Base-by-base conservation (phyloP, 2,888 invertebrate species). In the Eupelmus urozonus region DNA sequence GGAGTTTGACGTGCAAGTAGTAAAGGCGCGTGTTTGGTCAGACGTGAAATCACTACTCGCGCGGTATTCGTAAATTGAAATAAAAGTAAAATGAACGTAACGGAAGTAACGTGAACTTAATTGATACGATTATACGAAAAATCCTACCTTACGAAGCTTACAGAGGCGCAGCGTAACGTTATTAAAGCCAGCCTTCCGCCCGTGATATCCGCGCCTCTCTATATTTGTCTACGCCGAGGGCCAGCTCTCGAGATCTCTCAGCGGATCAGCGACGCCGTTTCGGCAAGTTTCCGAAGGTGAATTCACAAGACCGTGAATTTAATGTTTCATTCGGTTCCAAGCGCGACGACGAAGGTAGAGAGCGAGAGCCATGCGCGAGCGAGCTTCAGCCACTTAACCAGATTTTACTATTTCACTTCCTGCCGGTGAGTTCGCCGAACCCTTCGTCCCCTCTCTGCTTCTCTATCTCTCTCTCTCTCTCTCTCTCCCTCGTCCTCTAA, bases 391-490 rank as follows among this genome's bases (percentile, higher is more conserved):
- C 69, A 77, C 70, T 81, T 79, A 74, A 79, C 70, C 70, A 77
- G 75, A 62, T 80, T 80, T 74, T 74, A 77, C 70, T 74, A 76
- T 80, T 78, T 74, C 63, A 53, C 80, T 78, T 65, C 34, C 62
- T 34, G 18, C 25, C 62, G 25, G 40, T 4, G 23, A 2, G 25
- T 34, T 34, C 34, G 3, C 34, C 34, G 3, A 34, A 3, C 9
- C 34, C 9, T 5, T 34, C 34, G 3, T 9, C 9, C 9, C 34
- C 34, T 34, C 34, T 9, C 34, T 34, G 5, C 9, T 9, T 34
- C 34, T 34, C 34, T 34, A 3, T n/a, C n/a, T n/a, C n/a, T n/a
- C n/a, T n/a, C n/a, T n/a, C n/a, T n/a, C n/a, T n/a, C n/a, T n/a
- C n/a, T 34, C 34, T 34, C 34, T 34, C 34, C 9, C 34, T 34